Percentiles rank a stretch among this genome's conserved stretches.
Evolutionary conservation across 2,113 vertebrate species (phyloP).

Genomic region (Anser cygnoides): DNA sequence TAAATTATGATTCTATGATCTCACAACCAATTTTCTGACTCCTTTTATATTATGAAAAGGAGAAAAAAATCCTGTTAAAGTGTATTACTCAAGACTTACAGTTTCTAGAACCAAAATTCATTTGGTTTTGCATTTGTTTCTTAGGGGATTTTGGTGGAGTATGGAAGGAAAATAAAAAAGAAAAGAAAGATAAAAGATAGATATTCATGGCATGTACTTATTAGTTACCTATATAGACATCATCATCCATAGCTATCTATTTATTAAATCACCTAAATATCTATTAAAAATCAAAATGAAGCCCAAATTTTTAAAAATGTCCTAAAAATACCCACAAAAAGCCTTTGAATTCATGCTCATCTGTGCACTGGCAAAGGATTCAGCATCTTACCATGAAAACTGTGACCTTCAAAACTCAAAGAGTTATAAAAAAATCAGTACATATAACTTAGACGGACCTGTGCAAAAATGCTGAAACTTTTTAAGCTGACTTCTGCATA

Average conservation of each 20-base stretch:
- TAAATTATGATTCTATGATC: not conserved
- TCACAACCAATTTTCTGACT: not conserved
- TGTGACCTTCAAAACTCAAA: not conserved
- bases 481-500: not conserved
- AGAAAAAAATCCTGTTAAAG: not conserved
- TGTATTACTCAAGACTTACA: not conserved
- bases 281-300: not conserved
- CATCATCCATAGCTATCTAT: not conserved
- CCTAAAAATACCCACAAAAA: not conserved
- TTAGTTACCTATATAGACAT: not conserved
- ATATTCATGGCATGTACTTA: not conserved
- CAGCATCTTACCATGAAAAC: not conserved
- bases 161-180: not conserved
- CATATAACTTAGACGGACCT: not conserved
- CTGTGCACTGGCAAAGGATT: not conserved
- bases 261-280: not conserved
- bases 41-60: not conserved
- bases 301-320: fast-evolving
- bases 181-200: not conserved
- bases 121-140: not conserved
- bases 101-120: not conserved
- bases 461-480: not conserved
- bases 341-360: not conserved
- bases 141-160: not conserved
- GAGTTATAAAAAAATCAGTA: not conserved